phyloP scores from a whole-genome alignment of 2,888 invertebrate genomes.

The Coronaproctus castanopsis region DNA sequence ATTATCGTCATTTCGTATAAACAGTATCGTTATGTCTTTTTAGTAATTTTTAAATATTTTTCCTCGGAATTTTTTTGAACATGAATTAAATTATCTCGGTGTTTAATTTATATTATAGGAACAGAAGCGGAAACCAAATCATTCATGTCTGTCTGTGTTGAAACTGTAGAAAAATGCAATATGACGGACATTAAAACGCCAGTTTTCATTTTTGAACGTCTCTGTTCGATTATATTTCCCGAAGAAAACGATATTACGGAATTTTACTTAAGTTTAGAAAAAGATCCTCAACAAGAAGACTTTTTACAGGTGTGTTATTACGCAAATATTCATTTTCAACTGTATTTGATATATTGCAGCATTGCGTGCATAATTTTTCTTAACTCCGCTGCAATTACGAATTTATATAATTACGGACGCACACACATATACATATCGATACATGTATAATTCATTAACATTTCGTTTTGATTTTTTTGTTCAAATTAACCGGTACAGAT shows the following conservation, averaged over 20 bases:
- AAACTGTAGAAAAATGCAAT: conserved; percentile 79
- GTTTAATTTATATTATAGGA: conserved; percentile 35
- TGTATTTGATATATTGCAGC: neutral
- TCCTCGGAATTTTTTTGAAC: too few relatives aligned
- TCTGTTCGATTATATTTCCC: conserved; percentile 92
- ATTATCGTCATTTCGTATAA: too few relatives aligned
- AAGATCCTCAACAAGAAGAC: conserved; percentile 97
- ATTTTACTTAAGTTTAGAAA: conserved; percentile 87
- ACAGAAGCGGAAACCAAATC: conserved; percentile 89
- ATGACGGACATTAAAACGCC: conserved; percentile 85
- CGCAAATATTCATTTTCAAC: neutral
- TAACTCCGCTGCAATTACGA: too few relatives aligned
- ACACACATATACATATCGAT: too few relatives aligned
- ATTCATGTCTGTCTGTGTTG: conserved; percentile 92
- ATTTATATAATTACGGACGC: too few relatives aligned
- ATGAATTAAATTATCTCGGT: too few relatives aligned
- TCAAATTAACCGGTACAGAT: too few relatives aligned
- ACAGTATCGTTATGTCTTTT: too few relatives aligned
- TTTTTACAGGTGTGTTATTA: conserved; percentile 71
- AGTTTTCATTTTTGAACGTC: conserved; percentile 88
- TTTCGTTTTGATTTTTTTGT: too few relatives aligned
- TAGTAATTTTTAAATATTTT: too few relatives aligned
- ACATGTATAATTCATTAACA: too few relatives aligned
- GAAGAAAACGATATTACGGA: conserved; percentile 94
- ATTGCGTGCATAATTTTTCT: too few relatives aligned